Conservation (phyloP, 2,888 invertebrate species). For the Metallyticus violacea region DNA sequence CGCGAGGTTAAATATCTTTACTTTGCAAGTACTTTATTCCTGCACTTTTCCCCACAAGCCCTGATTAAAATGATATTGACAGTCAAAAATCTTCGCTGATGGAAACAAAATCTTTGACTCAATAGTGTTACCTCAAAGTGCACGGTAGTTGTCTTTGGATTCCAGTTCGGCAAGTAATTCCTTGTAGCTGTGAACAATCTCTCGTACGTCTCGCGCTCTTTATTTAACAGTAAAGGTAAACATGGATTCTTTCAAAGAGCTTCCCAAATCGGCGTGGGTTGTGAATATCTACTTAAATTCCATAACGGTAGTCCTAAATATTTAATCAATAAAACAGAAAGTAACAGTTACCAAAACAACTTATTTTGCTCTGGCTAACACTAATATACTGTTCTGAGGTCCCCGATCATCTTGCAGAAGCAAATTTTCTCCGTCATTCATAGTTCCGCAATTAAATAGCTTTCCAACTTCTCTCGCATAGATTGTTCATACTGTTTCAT, state of each 20-base stretch:
- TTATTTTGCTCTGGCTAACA: neutral
- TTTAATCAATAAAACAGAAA: neutral
- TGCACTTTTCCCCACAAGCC: neutral
- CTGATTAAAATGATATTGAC: neutral
- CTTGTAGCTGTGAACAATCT: neutral
- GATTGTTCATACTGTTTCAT: no score
- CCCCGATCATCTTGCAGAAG: neutral
- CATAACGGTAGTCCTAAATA: neutral
- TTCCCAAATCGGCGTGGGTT: no score
- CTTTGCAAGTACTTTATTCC: neutral
- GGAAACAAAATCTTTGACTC: neutral
- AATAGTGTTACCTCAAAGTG: neutral
- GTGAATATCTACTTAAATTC: neutral
- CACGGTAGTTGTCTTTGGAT: neutral
- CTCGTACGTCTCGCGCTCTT: neutral
- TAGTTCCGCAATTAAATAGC: neutral
- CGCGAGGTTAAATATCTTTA: neutral
- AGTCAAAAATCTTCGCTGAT: neutral
- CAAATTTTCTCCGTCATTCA: neutral
- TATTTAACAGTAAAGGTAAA: neutral
- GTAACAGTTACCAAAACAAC: neutral
- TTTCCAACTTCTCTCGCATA: neutral
- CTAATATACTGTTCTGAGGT: neutral
- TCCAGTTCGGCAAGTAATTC: neutral
- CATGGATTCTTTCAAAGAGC: no score